A percentile compares a stretch with the other conserved stretches of the same genome.
Evolutionary conservation across 2,888 invertebrate species (phyloP).

Genomic region (Neuroscelio doddi): DNA sequence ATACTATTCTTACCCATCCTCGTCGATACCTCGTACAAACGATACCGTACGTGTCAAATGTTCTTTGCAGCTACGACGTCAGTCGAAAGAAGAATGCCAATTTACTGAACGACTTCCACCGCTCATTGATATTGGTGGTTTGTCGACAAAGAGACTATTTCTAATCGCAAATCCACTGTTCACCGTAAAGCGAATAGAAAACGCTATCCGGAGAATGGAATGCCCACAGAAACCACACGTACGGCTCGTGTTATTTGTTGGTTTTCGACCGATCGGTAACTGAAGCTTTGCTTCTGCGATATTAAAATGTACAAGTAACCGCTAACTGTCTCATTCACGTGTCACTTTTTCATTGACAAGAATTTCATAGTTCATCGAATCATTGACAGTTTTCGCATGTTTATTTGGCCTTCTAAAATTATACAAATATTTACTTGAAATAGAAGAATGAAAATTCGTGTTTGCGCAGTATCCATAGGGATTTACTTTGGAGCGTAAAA

Average conservation of each 20-base stretch:
- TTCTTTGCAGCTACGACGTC: constrained; percentile 49
- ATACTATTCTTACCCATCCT: constrained; percentile 45
- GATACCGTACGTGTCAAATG: constrained; percentile 61
- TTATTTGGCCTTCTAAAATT: too few relatives aligned
- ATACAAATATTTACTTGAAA: too few relatives aligned
- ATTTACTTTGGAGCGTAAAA: too few relatives aligned
- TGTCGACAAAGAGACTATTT: constrained; percentile 1
- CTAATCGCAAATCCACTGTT: constrained; percentile 28
- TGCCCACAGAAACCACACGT: constrained; percentile 45
- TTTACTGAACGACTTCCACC: constrained; percentile 57
- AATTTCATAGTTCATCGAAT: too few relatives aligned
- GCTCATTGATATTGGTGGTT: neutral
- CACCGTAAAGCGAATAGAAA: constrained; percentile 26
- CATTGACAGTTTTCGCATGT: too few relatives aligned
- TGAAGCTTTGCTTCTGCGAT: too few relatives aligned
- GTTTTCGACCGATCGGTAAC: too few relatives aligned
- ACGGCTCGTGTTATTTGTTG: constrained; percentile 11
- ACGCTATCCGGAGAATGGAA: constrained; percentile 51
- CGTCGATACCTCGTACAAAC: constrained; percentile 57
- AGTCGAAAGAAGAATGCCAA: constrained; percentile 65
- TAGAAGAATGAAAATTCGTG: too few relatives aligned
- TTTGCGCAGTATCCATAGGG: too few relatives aligned
- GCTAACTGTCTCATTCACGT: too few relatives aligned
- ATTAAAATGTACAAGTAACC: too few relatives aligned
- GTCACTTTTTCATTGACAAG: too few relatives aligned